Evolutionary conservation across 2,888 invertebrate genomes (phyloP), one percentile per base, ranked within the genome.

Genomic region (Heliconius erato): DNA sequence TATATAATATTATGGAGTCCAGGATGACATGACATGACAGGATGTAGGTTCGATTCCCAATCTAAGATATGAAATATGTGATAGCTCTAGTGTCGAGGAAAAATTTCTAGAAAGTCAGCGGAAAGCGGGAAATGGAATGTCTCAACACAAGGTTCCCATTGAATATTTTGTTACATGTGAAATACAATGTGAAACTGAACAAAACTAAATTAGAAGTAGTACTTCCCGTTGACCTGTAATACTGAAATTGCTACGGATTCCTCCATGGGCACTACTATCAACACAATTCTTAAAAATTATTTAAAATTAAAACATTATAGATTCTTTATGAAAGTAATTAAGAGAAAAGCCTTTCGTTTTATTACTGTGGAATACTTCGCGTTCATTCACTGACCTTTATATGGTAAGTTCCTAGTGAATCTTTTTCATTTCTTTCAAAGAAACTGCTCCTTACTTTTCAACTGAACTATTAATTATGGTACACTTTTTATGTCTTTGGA

Each of bases 361-460:
- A 76, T 74, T 54, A 76, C 35, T 28, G 59, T 59, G 9, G 35
- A 59, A 76, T 76, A 76, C 63, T 76, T 76, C 12, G 59, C 26
- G 44, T 68, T 49, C 49, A 49, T 68, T 68, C 78, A 32, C 40
- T 68, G 68, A 68, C 49, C 28, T 68, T 78, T 78, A 78, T 68
- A 78, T 67, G 67, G 49, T 44, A 78, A 44, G 28, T 78, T 63
- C 63, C 63, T 78, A 78, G 67, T 68, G 78, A 28, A 78, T 68
- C 78, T 78, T 78, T 44, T 68, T 68, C 67, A 67, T 78, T 76
- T 59, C 9, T 59, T 67, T 78, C 67, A 78, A 67, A 78, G 78
- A 28, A 67, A 67, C 78, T 16, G 7, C 72, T 71, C 71, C 44
- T 71, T 71, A 26, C 26, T 40, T 78, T 67, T 78, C 74, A 26